Percentiles rank a stretch among this genome's conserved stretches.
Conservation (phyloP, 2,797 vertebrate genomes). For the Corythornis leucogaster region DNA sequence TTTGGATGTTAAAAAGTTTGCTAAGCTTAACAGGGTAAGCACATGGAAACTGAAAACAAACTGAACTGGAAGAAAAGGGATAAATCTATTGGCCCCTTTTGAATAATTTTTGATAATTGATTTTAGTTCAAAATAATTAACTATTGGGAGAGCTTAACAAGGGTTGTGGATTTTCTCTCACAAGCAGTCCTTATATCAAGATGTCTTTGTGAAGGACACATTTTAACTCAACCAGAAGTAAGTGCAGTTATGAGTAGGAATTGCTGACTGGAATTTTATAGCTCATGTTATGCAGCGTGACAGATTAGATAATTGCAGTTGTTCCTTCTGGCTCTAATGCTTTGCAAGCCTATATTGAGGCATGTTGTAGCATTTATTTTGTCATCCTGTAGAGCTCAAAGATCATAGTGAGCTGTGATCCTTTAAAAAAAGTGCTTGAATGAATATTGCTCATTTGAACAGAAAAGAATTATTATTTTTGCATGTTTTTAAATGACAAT, state of each 20-base stretch:
- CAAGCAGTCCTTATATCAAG: neutral
- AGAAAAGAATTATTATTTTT: neutral
- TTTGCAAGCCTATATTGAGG: neutral
- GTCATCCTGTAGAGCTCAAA: neutral
- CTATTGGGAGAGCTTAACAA: neutral
- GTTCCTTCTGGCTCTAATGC: neutral
- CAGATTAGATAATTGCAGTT: slow-evolving; percentile 10
- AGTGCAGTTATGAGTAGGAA: neutral
- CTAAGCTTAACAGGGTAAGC: neutral
- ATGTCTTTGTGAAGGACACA: neutral
- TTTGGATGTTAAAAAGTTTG: neutral
- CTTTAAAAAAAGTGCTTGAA: neutral
- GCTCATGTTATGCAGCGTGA: neutral
- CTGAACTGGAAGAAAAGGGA: neutral
- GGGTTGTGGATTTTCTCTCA: neutral
- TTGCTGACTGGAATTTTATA: neutral
- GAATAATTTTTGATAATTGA: neutral
- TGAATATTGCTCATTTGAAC: neutral
- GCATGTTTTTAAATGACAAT: neutral
- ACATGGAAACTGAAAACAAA: neutral
- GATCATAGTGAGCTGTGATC: neutral
- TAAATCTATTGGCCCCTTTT: neutral
- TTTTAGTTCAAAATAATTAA: neutral
- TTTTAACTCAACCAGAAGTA: neutral
- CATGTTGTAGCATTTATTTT: neutral